Evolutionary conservation across 2,797 vertebrate species (phyloP).

Genomic region (Coilia nasus): DNA sequence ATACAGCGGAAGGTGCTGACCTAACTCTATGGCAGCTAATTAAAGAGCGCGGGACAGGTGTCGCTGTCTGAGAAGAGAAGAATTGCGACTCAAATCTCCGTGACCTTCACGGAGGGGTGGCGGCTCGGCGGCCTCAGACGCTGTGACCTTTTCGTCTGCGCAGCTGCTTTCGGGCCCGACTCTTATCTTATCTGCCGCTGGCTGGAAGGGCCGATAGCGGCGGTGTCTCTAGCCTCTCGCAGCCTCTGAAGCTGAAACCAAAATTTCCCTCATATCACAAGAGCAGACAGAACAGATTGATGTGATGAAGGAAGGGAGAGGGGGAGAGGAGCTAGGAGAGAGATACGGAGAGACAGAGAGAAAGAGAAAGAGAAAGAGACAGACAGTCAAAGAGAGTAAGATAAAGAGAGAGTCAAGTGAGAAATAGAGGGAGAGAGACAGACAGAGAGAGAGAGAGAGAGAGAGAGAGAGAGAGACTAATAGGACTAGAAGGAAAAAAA

Average conservation of each 20-base stretch:
- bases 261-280: conserved; percentile 59
- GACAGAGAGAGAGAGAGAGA: background rate
- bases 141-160: conserved; percentile 69
- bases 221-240: conserved; percentile 43
- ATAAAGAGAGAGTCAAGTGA: background rate
- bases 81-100: conserved; percentile 61
- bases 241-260: conserved; percentile 62
- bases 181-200: conserved; percentile 65
- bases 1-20: background rate
- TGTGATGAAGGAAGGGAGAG: conserved; percentile 51
- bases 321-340: conserved; percentile 18
- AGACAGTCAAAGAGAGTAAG: conserved; percentile 50
- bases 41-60: conserved; percentile 55
- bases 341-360: conserved; percentile 36
- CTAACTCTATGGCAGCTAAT: conserved; percentile 35
- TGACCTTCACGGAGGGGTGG: conserved; percentile 70
- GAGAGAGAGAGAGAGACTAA: conserved; percentile 24
- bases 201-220: conserved; percentile 65
- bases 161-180: conserved; percentile 51
- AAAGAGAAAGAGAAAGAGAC: background rate
- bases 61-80: conserved; percentile 62
- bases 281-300: conserved; percentile 34
- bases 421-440: background rate
- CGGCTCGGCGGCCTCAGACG: conserved; percentile 57
- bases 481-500: background rate